Conservation (phyloP, 2,888 invertebrate genomes). For the Rhopalosiphum nymphaeae region DNA sequence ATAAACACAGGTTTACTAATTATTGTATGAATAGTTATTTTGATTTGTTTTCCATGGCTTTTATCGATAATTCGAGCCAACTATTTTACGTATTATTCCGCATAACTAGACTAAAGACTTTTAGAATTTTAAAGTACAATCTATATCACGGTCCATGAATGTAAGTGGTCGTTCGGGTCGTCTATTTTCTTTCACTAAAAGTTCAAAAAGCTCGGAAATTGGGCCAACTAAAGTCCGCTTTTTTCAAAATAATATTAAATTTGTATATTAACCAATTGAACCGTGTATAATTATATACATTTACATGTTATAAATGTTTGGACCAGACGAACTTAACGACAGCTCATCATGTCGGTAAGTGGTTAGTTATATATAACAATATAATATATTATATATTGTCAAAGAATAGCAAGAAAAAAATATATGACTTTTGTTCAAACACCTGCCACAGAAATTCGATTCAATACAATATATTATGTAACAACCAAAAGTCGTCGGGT, state of each 20-base stretch:
- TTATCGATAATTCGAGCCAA: neutral
- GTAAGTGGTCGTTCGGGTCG: neutral
- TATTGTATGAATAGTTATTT: neutral
- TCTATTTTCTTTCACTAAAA: neutral
- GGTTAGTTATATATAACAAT: neutral
- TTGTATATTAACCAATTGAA: neutral
- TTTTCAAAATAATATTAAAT: neutral
- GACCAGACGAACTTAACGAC: neutral
- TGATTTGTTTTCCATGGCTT: neutral
- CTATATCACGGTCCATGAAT: too few relatives aligned
- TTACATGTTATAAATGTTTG: neutral
- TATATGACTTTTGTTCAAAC: neutral
- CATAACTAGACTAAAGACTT: neutral
- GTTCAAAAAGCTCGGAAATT: neutral
- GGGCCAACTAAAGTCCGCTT: neutral
- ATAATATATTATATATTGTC: neutral
- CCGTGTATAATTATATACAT: neutral
- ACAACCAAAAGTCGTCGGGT: neutral
- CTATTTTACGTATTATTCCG: neutral
- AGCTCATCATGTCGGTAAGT: neutral
- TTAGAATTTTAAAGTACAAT: neutral
- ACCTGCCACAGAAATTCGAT: neutral
- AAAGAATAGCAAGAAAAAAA: neutral
- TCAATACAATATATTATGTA: neutral
- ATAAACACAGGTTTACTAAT: neutral